Percentiles rank a stretch among this genome's conserved stretches.
Evolutionary conservation across 2,797 vertebrate genomes (phyloP).

Genomic region (Ctenopoma kingsleyae): DNA sequence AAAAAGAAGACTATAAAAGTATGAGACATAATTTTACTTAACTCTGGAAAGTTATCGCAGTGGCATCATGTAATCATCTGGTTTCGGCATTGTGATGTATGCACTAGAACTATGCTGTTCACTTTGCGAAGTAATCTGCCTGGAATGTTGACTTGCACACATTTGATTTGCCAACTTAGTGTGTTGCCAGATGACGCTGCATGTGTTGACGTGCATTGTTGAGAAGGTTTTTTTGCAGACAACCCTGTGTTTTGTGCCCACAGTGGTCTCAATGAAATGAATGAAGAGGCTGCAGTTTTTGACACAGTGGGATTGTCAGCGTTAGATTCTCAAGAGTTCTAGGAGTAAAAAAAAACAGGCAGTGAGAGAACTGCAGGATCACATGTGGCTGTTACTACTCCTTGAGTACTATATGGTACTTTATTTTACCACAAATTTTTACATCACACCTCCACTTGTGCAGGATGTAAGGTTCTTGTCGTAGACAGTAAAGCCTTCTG

Average conservation of each 20-base stretch:
- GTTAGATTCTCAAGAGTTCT: constrained; percentile 10
- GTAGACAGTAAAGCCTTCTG: constrained; percentile 1
- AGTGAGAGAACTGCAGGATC: not conserved
- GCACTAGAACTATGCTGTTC: constrained; percentile 16
- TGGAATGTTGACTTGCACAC: constrained; percentile 33
- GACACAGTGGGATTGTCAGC: not conserved
- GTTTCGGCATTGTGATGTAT: constrained; percentile 38
- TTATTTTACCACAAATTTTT: not conserved
- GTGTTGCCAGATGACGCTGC: constrained; percentile 1
- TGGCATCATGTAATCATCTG: constrained; percentile 13
- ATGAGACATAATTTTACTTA: constrained; percentile 6
- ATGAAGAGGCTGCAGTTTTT: constrained; percentile 5
- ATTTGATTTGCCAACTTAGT: constrained; percentile 25
- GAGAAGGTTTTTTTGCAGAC: constrained; percentile 7
- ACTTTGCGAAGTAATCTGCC: constrained; percentile 25
- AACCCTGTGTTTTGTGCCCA: not conserved
- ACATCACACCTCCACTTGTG: not conserved
- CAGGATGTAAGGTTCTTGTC: not conserved
- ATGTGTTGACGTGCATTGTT: constrained; percentile 7
- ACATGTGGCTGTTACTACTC: not conserved
- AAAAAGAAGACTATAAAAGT: constrained; percentile 17
- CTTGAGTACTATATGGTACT: not conserved
- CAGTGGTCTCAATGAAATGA: constrained; percentile 4
- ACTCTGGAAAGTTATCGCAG: constrained; percentile 22
- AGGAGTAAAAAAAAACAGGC: not conserved